phyloP scores from a whole-genome alignment of 2,888 invertebrate genomes.

The Hipparchia sbordonii region DNA sequence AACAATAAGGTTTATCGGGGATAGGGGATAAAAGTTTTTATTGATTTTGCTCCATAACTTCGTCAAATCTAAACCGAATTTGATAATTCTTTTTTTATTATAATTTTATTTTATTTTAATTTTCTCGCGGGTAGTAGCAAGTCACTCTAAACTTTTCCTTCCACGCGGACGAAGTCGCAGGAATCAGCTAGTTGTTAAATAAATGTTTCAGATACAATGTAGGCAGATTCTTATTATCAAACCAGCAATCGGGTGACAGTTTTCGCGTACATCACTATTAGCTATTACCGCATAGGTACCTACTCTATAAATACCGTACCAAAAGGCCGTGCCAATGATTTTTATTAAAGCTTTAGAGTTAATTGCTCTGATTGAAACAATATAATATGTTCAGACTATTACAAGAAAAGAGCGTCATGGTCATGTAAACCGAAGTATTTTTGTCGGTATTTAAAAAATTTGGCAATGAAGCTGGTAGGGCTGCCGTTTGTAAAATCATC shows the following conservation, averaged over 20 bases:
- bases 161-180: no score
- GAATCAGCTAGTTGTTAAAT: not conserved
- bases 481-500: constrained; percentile 43
- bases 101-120: no score
- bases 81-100: no score
- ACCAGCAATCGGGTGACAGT: constrained; percentile 21
- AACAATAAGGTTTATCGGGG: no score
- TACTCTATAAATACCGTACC: constrained; percentile 23
- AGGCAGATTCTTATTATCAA: constrained; percentile 18
- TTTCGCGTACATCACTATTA: constrained; percentile 21
- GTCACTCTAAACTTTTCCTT: no score
- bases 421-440: constrained; percentile 68
- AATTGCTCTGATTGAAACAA: constrained; percentile 34
- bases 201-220: not conserved
- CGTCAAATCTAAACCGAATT: no score
- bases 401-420: constrained; percentile 62
- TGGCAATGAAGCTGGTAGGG: constrained; percentile 51
- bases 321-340: constrained; percentile 28
- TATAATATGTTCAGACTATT: constrained; percentile 36
- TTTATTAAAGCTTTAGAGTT: constrained; percentile 26
- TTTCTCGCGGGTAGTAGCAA: no score
- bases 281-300: not conserved
- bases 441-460: constrained; percentile 64
- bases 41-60: no score
- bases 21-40: no score